Conservation (phyloP, 2,113 vertebrate genomes). For the Eira barbara region DNA sequence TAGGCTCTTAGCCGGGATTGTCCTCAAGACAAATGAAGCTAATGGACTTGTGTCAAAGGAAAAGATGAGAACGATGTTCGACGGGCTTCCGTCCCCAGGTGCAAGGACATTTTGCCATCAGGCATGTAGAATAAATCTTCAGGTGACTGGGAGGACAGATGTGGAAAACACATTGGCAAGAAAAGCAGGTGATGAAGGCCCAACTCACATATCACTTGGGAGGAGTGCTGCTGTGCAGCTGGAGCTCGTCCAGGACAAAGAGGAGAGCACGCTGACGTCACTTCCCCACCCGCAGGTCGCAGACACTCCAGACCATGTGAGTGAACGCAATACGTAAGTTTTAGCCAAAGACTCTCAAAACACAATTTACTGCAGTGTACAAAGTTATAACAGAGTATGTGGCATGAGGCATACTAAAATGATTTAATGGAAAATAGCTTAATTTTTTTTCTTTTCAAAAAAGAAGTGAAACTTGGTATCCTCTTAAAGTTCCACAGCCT, state of each 20-base stretch:
- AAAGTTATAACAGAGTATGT: background rate
- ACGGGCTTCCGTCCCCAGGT: background rate
- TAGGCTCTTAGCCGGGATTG: background rate
- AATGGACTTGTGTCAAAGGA: slow-evolving; percentile 65
- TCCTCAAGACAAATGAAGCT: slow-evolving; percentile 69
- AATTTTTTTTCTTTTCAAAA: background rate
- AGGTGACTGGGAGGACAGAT: slow-evolving; percentile 28
- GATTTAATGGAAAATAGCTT: background rate
- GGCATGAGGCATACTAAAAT: background rate
- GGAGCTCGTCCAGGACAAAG: background rate
- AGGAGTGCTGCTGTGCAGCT: background rate
- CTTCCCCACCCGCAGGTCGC: background rate
- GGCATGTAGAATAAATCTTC: slow-evolving; percentile 53
- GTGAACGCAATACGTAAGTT: background rate
- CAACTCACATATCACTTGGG: background rate
- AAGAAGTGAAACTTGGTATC: background rate
- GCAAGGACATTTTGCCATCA: slow-evolving; percentile 29
- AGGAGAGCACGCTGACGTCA: background rate
- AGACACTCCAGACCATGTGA: background rate
- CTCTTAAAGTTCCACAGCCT: background rate
- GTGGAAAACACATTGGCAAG: background rate
- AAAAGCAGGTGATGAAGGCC: background rate
- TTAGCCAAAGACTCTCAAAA: background rate
- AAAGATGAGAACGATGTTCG: slow-evolving; percentile 60
- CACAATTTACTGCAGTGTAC: background rate